Conservation (phyloP, 2,888 invertebrate genomes). For the Phortica okadai region DNA sequence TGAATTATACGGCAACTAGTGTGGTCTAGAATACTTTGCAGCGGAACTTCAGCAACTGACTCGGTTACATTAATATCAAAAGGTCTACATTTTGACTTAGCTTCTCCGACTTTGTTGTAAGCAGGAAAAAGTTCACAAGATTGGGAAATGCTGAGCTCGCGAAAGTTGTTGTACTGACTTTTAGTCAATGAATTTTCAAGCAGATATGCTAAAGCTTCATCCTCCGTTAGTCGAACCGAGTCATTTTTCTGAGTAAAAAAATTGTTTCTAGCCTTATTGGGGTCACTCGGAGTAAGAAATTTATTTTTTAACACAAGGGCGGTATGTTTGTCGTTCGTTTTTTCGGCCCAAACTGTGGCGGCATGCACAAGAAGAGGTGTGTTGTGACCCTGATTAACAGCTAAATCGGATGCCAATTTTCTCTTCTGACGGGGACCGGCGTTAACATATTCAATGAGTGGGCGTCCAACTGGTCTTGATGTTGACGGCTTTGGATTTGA, state of each 20-base stretch:
- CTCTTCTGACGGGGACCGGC: too few relatives aligned
- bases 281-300: constrained; percentile 26
- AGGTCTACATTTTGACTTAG: constrained; percentile 17
- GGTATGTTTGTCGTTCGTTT: too few relatives aligned
- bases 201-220: constrained; percentile 37
- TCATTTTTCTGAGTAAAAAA: constrained; percentile 17
- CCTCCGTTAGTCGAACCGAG: constrained; percentile 22
- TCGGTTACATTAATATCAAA: constrained; percentile 28
- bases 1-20: too few relatives aligned
- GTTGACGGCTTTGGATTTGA: too few relatives aligned
- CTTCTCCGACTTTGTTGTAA: constrained; percentile 34
- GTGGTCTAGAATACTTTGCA: too few relatives aligned
- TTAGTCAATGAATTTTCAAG: constrained; percentile 34
- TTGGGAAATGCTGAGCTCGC: constrained; percentile 33
- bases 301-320: constrained; percentile 22
- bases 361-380: too few relatives aligned
- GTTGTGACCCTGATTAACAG: too few relatives aligned
- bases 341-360: too few relatives aligned
- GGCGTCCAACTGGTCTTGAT: too few relatives aligned
- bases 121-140: constrained; percentile 34
- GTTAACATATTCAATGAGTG: too few relatives aligned
- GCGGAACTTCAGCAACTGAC: constrained; percentile 25
- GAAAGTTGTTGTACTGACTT: constrained; percentile 41
- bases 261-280: constrained; percentile 32
- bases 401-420: too few relatives aligned